phyloP scores from a whole-genome alignment of 2,797 vertebrate genomes.

The Hippoglossus hippoglossus region DNA sequence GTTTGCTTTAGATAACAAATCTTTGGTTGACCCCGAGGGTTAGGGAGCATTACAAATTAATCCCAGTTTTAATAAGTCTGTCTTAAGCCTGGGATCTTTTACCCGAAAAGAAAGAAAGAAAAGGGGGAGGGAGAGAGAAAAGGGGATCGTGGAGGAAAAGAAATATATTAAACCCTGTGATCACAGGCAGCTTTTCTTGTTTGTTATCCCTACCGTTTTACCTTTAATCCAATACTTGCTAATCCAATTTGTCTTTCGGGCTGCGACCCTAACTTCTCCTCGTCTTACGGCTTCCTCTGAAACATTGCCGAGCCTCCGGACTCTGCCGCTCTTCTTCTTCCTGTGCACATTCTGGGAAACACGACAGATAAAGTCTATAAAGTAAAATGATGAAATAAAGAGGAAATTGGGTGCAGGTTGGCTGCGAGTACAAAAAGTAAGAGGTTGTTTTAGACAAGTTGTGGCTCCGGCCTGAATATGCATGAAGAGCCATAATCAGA shows the following conservation, averaged over 20 bases:
- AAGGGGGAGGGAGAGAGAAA: conserved; percentile 72
- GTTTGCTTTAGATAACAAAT: conserved; percentile 88
- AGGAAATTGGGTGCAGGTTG: conserved; percentile 87
- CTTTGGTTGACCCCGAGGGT: conserved; percentile 85
- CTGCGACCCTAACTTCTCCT: conserved; percentile 93
- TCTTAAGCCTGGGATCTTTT: conserved; percentile 95
- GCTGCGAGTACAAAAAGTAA: conserved; percentile 87
- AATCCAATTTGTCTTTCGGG: conserved; percentile 99
- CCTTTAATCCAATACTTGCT: conserved; percentile 99
- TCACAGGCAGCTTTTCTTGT: conserved; percentile 97
- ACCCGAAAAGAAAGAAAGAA: conserved; percentile 76
- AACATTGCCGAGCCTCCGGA: conserved; percentile 86
- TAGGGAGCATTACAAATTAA: conserved; percentile 97
- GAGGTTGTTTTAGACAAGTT: conserved; percentile 92
- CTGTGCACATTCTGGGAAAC: conserved; percentile 27
- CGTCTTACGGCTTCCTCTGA: conserved; percentile 86
- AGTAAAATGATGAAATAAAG: conserved; percentile 31
- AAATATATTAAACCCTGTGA: conserved; percentile 99
- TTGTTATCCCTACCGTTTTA: conserved; percentile 97
- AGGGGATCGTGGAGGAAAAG: conserved; percentile 79
- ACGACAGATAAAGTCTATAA: too few relatives aligned
- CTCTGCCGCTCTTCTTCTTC: conserved; percentile 81
- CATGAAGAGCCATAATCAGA: conserved; percentile 97
- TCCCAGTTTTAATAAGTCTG: conserved; percentile 97
- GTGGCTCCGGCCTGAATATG: conserved; percentile 94